Evolutionary conservation across 2,888 invertebrate species (phyloP).

Genomic region (Cremastinae sp.): DNA sequence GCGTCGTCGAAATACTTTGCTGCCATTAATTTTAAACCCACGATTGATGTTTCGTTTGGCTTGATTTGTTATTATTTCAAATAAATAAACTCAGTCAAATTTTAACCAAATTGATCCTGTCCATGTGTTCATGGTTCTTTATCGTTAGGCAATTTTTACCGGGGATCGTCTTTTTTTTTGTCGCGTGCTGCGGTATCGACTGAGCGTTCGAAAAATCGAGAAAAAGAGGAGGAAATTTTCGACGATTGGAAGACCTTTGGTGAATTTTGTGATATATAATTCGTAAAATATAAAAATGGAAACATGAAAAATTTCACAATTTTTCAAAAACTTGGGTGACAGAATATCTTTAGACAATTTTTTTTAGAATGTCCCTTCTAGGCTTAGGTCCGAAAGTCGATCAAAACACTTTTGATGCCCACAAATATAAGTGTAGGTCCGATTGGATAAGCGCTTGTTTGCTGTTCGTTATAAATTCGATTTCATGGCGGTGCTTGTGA

Average conservation of each 20-base stretch:
- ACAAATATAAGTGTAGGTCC: too few relatives aligned
- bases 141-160: constrained; percentile 34
- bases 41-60: constrained; percentile 2
- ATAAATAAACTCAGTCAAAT: not conserved
- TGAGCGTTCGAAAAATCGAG: not conserved
- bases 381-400: too few relatives aligned
- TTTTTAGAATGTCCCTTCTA: constrained; percentile 24
- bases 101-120: constrained; percentile 19
- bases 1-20: constrained; percentile 60
- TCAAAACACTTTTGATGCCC: too few relatives aligned
- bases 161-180: constrained; percentile 7
- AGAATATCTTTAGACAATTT: constrained; percentile 16
- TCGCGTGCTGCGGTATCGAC: not conserved
- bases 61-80: constrained; percentile 12
- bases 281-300: constrained; percentile 43
- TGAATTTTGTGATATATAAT: constrained; percentile 17
- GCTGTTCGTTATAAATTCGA: too few relatives aligned
- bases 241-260: not conserved
- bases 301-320: constrained; percentile 48
- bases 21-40: constrained; percentile 49
- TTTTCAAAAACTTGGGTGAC: constrained; percentile 17
- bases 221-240: not conserved
- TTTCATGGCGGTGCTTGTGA: too few relatives aligned
- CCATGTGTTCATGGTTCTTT: constrained; percentile 35
- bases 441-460: too few relatives aligned